Conservation (phyloP, 1,140 invertebrate species). For the Lasioglossum albipes region DNA sequence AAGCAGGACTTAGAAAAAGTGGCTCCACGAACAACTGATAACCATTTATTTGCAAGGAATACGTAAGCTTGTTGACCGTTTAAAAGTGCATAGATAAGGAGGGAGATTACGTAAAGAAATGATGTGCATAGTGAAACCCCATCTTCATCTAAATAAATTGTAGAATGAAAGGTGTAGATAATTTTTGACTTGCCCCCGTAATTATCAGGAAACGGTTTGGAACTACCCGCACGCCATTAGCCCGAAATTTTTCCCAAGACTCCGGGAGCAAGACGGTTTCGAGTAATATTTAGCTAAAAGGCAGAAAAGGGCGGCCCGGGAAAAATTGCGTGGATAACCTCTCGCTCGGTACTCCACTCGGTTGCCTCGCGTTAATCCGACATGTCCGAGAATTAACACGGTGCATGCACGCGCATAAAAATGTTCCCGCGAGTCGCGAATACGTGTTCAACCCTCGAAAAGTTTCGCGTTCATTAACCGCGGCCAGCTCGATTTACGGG, state of each 20-base stretch:
- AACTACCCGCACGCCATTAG: background rate
- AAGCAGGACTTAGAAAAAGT: too few species aligned
- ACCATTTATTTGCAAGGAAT: too few species aligned
- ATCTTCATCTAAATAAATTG: too few species aligned
- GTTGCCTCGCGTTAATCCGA: background rate
- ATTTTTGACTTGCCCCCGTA: too few species aligned
- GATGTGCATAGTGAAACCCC: too few species aligned
- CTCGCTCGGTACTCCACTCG: background rate
- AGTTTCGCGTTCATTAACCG: conserved; percentile 8
- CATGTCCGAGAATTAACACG: conserved; percentile 6
- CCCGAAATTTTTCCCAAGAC: background rate
- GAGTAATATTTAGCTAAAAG: background rate
- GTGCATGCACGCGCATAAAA: background rate
- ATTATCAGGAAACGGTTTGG: background rate
- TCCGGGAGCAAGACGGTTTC: background rate
- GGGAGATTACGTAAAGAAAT: too few species aligned
- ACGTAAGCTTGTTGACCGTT: too few species aligned
- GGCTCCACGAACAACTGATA: too few species aligned
- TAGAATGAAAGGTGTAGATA: too few species aligned
- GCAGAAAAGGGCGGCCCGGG: background rate
- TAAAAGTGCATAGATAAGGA: too few species aligned
- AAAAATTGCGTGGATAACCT: conserved; percentile 6
- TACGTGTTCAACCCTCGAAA: background rate
- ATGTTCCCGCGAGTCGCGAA: background rate
- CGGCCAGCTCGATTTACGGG: background rate